Evolutionary conservation across 2,888 invertebrate species (phyloP).

Genomic region (Lithophane leautieri): DNA sequence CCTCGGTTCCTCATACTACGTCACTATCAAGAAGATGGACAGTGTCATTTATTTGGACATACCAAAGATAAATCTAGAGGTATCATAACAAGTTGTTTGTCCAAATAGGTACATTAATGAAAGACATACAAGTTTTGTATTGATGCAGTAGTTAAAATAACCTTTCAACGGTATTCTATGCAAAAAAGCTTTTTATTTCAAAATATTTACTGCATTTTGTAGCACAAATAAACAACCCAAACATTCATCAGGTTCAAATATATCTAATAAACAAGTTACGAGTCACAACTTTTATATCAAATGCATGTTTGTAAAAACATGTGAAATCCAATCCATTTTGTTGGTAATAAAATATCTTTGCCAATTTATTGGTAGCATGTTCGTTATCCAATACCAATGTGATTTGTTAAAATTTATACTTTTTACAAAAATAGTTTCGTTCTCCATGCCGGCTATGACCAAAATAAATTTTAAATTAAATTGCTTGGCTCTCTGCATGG

Average conservation of each 20-base stretch:
- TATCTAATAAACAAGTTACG: slow-evolving; percentile 9
- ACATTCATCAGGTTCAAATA: slow-evolving; percentile 10
- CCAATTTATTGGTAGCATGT: slow-evolving; percentile 45
- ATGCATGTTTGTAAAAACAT: slow-evolving; percentile 47
- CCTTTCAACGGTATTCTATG: background rate
- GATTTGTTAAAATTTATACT: slow-evolving; percentile 45
- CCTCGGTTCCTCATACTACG: background rate
- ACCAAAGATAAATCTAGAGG: background rate
- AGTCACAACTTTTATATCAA: slow-evolving; percentile 19
- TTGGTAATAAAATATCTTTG: slow-evolving; percentile 46
- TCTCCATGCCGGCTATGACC: background rate
- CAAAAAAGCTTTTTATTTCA: background rate
- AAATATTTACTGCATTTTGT: background rate
- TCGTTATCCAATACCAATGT: slow-evolving; percentile 44
- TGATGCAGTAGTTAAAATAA: background rate
- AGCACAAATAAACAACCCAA: background rate
- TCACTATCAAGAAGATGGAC: background rate
- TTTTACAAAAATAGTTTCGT: slow-evolving; percentile 47
- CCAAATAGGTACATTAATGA: background rate
- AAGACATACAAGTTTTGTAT: background rate
- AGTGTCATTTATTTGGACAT: slow-evolving; percentile 4
- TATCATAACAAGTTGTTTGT: background rate
- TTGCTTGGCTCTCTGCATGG: slow-evolving; percentile 40
- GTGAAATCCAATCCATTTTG: slow-evolving; percentile 36
- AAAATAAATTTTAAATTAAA: slow-evolving; percentile 57